A percentile compares a stretch with the other conserved stretches of the same genome.
phyloP scores from a whole-genome alignment of 2,888 invertebrate genomes.

The Eristalinus sepulchralis region DNA sequence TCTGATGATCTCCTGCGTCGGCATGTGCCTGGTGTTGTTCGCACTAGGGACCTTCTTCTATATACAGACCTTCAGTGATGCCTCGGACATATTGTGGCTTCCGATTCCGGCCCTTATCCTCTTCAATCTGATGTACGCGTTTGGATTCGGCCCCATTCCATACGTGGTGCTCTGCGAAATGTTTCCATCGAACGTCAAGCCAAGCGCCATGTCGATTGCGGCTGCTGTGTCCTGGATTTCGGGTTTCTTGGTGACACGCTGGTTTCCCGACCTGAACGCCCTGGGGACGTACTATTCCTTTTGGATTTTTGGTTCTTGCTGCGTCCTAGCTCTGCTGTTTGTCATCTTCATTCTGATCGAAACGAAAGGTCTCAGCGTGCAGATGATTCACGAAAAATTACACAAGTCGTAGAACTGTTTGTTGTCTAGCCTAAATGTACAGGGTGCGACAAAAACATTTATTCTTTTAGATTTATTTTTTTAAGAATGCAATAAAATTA shows the following conservation, averaged over 20 bases:
- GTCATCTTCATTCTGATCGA: slow-evolving; percentile 89
- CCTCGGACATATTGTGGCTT: slow-evolving; percentile 84
- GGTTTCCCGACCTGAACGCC: slow-evolving; percentile 83
- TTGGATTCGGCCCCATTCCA: slow-evolving; percentile 89
- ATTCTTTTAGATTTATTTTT: no score
- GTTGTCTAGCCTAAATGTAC: not conserved
- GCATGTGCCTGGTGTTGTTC: slow-evolving; percentile 85
- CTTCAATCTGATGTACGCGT: slow-evolving; percentile 88
- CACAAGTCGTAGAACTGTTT: slow-evolving; percentile 80
- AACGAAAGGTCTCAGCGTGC: slow-evolving; percentile 93
- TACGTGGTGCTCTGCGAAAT: slow-evolving; percentile 92
- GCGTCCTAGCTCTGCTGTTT: slow-evolving; percentile 86
- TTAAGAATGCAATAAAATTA: no score
- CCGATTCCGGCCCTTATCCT: slow-evolving; percentile 87
- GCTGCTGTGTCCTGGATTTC: slow-evolving; percentile 89
- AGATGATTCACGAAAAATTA: slow-evolving; percentile 89
- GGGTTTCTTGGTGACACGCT: slow-evolving; percentile 89
- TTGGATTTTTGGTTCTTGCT: slow-evolving; percentile 87
- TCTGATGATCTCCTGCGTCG: slow-evolving; percentile 86
- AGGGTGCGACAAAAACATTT: no score
- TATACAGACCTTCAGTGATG: slow-evolving; percentile 81
- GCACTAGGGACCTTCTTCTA: slow-evolving; percentile 85
- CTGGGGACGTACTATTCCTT: slow-evolving; percentile 87
- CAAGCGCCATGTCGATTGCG: slow-evolving; percentile 88
- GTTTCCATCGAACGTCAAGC: slow-evolving; percentile 89